Evolutionary conservation across 1,140 invertebrate species (phyloP), one percentile per base, ranked within the genome.

Genomic region (Pogonognathellus flavescens): DNA sequence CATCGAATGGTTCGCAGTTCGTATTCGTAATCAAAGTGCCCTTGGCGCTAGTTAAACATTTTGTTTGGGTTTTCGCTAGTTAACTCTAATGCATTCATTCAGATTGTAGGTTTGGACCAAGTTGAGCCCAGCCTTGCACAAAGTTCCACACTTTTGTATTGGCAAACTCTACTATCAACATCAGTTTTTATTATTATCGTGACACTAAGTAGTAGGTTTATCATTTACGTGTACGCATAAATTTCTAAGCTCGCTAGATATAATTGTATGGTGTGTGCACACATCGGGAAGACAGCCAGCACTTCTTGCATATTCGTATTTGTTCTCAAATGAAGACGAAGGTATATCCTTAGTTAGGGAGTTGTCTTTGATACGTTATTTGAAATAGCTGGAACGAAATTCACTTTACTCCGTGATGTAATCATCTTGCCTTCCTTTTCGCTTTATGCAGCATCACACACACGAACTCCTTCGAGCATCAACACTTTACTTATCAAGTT

Each of bases 1-100:
- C 22, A 25, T 66, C 20, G 31, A 41, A 41, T 41, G 6, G 31
- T 41, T 41, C 31, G 62, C 20, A 66, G 22, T 25, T 22, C 6
- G 6, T 66, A 66, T 25, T 66, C 62, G 62, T 76, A 76, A 76
- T 76, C 70, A 76, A 76, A 76, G 5, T 76, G 70, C 70, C 70
- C 70, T 76, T 76, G 70, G 70, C 70, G 16, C n/a, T 18, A 76
- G 70, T 50, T 76, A 50, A 50, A 76, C 41, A 50, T 50, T 76
- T 20, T 18, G 70, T 49, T 76, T 16, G n/a, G 31, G 14, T 31
- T n/a, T 62, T 13, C 31, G 25, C 70, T 76, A 18, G 4, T 49
- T 76, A 76, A 49, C 49, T 76, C 22, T 49, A 76, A 76, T 41
- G 70, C 41, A 50, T 76, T 31, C 70, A 76, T 41, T 76, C 13